A percentile compares a stretch with the other conserved stretches of the same genome.
phyloP scores from a whole-genome alignment of 2,888 invertebrate species.

The Tipula helvola region DNA sequence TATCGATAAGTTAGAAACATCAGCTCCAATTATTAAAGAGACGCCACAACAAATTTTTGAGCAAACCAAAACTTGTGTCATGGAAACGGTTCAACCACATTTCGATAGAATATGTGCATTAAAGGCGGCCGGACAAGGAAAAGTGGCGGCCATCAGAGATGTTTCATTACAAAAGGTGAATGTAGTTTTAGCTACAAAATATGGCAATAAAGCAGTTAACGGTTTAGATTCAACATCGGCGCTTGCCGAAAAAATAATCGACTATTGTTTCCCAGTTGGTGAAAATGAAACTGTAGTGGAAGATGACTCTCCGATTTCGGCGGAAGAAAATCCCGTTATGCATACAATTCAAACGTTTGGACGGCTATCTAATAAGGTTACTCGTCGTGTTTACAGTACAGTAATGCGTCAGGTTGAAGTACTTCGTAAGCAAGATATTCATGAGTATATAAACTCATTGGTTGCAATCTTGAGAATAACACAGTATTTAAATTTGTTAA shows the following conservation, averaged over 20 bases:
- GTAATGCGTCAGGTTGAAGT: neutral
- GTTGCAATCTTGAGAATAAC: neutral
- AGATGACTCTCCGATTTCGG: neutral
- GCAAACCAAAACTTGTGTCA: neutral
- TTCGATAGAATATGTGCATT: neutral
- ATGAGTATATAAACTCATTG: neutral
- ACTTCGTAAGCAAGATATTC: neutral
- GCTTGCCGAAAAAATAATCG: neutral
- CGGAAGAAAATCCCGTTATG: neutral
- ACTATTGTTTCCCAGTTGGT: neutral
- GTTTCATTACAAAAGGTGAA: neutral
- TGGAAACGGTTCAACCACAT: neutral
- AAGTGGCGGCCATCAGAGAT: neutral
- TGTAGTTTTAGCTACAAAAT: neutral
- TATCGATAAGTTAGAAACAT: neutral
- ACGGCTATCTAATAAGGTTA: neutral
- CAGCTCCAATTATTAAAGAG: neutral
- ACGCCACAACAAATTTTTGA: neutral
- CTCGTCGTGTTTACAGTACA: neutral
- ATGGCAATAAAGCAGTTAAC: neutral
- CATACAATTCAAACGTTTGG: neutral
- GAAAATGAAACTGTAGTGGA: neutral
- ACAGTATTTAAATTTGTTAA: neutral
- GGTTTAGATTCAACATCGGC: neutral
- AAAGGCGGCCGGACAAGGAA: neutral